Evolutionary conservation across 2,113 vertebrate species (phyloP), one percentile per base, ranked within the genome.

Genomic region (Siniperca chuatsi): DNA sequence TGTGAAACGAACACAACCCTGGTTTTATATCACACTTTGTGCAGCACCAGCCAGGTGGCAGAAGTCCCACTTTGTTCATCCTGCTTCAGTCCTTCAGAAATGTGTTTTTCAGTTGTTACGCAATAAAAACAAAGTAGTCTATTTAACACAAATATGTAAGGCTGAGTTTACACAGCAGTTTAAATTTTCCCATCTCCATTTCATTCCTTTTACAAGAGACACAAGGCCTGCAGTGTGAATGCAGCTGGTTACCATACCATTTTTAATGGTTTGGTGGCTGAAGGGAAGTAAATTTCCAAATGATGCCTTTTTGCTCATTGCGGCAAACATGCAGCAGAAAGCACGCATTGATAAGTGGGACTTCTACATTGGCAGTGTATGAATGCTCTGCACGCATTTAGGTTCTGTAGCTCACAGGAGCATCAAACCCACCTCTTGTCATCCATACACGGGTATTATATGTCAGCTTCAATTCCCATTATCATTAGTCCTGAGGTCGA

Each of bases 401-500:
- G 7, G 25, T 50, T 29, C 50, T 75, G 40, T 3, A 37, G 20
- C 78, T 75, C 89, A 52, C 48, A 11, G 58, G 21, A 44, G 25
- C 71, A 78, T 89, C 58, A 69, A 71, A 81, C 65, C 66, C 75
- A 4, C 37, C 65, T 29, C 77, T 58, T 60, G 68, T 82, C 75
- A 83, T 82, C 62, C 55, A 40, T 35, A 62, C 78, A 25, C 66
- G 40, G 75, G 68, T 86, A 62, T 76, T 73, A 80, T 18, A 64
- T 75, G 86, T 90, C 91, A 87, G 35, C 57, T 82, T 82, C 70
- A 75, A 84, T 90, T 81, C 46, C 75, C 82, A 69, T 90, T 90
- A 46, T 87, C 91, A 90, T 92, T 88, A 93, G 87, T 81, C 81
- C 78, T 11, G 66, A 84, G 78, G 75, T 92, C 48, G 6, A 58